Conservation (phyloP, 2,888 invertebrate genomes). For the Cetonia aurata region DNA sequence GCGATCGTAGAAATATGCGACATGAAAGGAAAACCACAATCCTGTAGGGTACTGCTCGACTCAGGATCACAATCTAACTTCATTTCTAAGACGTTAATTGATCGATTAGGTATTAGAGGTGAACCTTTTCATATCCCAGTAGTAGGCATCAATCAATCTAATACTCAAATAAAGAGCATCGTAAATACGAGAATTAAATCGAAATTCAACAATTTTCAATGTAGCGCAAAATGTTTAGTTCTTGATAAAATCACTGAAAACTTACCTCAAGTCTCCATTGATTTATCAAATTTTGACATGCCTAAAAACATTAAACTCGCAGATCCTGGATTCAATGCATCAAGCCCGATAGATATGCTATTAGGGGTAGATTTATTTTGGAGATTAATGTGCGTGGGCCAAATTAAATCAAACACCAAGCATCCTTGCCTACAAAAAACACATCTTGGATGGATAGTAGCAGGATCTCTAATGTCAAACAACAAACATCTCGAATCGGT, state of each 20-base stretch:
- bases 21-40: no score
- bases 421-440: conserved; percentile 7
- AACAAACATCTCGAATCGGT: neutral
- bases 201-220: conserved; percentile 3
- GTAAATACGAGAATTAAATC: neutral
- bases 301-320: conserved; percentile 1
- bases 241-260: neutral
- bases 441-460: conserved; percentile 4
- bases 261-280: neutral
- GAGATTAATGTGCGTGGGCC: conserved; percentile 11
- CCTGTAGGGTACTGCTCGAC: no score
- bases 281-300: conserved; percentile 1
- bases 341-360: conserved; percentile 2
- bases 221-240: neutral
- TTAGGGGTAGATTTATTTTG: conserved; percentile 5
- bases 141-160: conserved; percentile 1
- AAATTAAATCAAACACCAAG: conserved; percentile 3
- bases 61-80: neutral
- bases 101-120: no score
- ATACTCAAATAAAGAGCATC: conserved; percentile 6
- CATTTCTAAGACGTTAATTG: neutral
- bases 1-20: no score
- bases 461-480: neutral
- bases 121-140: neutral
- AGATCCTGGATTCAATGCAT: conserved; percentile 2